Base-by-base conservation (phyloP, 2,113 vertebrate species). In the Caracal caracal region DNA sequence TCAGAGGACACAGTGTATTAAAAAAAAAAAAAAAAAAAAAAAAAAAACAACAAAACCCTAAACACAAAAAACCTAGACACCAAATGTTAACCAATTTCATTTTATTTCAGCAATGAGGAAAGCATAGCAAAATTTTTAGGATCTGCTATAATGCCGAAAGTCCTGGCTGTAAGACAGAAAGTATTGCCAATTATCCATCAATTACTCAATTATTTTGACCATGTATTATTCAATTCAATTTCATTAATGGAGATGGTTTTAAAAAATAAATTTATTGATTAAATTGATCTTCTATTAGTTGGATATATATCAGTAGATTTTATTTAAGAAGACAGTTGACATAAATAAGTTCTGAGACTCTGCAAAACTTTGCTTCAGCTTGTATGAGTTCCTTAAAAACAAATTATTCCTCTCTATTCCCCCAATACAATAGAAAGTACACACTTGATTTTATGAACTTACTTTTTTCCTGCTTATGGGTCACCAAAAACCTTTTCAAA, bases 401-500 rank as follows among this genome's bases (percentile, higher is more conserved):
- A 28, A 89, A 93, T 40, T n/a, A 33, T 2, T 82, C 16, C 5
- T 49, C 81, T 90, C 28, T 56, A 19, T 79, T 86, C 30, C 33
- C 33, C 16, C 10, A 83, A 83, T 19, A 63, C 37, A 75, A 68
- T 88, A n/a, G 37, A 70, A 90, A 3, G 20, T 71, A 83, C 35
- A 94, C 19, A 70, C 10, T 49, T 78, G 51, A 35, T 95, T 96
- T 63, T 68, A 47, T 79, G 26, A n/a, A 70, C 19, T 30, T 43
- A 17, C 11, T 28, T 92, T 71, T 66, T 80, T 53, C 8, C 10
- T 28, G 68, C 0, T 68, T 82, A 37, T 76, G 56, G 4, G 0
- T 93, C 24, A 30, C 86, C 22, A 94, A 82, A 96, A 90, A 80
- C 8, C 10, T 56, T 96, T 65, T 49, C 65, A 56, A 93, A 93